phyloP scores from a whole-genome alignment of 2,888 invertebrate species.

The Xylophagus ater region DNA sequence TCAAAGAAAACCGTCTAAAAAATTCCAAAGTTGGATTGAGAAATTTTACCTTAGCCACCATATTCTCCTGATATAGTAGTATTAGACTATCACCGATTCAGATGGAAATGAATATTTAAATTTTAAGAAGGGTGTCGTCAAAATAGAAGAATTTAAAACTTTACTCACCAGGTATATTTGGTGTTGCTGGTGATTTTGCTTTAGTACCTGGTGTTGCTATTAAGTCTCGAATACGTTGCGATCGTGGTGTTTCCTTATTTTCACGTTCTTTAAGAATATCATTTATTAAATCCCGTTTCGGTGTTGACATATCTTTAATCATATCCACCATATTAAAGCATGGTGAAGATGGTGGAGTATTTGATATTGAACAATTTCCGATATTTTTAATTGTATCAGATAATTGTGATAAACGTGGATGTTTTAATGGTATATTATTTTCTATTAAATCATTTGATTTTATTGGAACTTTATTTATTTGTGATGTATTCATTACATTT shows the following conservation, averaged over 20 bases:
- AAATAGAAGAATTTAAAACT: slow-evolving; percentile 27
- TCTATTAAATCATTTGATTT: not conserved
- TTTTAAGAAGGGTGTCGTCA: too few species aligned
- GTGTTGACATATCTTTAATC: slow-evolving; percentile 14
- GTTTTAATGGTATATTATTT: not conserved
- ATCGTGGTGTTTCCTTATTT: slow-evolving; percentile 15
- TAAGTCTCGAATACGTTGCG: slow-evolving; percentile 17
- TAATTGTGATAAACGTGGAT: not conserved
- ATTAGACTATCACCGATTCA: too few species aligned
- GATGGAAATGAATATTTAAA: slow-evolving; percentile 1
- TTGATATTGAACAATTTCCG: not conserved
- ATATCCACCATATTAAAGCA: slow-evolving; percentile 10
- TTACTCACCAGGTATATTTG: slow-evolving; percentile 32
- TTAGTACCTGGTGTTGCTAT: slow-evolving; percentile 23
- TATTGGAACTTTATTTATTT: too few species aligned
- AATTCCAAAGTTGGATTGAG: too few species aligned
- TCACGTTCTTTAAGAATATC: slow-evolving; percentile 15
- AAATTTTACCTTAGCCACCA: too few species aligned
- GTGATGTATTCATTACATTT: too few species aligned
- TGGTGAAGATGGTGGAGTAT: slow-evolving; percentile 2
- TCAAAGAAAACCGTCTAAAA: too few species aligned
- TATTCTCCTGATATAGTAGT: too few species aligned
- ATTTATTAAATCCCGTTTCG: slow-evolving; percentile 13
- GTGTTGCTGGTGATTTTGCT: slow-evolving; percentile 31
- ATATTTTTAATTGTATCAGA: too few species aligned